phyloP scores from a whole-genome alignment of 1,140 invertebrate genomes.

The Cotesia vestalis region DNA sequence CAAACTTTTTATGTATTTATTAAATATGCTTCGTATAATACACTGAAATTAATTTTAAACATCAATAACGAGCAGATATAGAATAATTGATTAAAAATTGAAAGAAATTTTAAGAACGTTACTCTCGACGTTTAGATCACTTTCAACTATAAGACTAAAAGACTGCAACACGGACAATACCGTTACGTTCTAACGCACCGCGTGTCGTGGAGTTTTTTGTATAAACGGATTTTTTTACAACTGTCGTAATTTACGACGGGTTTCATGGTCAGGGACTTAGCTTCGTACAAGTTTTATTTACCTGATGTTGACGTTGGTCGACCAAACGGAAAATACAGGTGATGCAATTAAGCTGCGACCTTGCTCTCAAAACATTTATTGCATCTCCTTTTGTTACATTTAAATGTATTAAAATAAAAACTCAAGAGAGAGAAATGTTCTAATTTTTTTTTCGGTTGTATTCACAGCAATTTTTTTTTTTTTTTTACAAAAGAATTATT shows the following conservation, averaged over 20 bases:
- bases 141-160: neutral
- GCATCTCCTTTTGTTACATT: constrained; percentile 33
- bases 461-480: too few species aligned
- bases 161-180: constrained; percentile 37
- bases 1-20: too few species aligned
- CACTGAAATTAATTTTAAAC: too few species aligned
- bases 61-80: constrained; percentile 21
- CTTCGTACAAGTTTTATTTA: constrained; percentile 40
- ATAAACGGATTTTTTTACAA: constrained; percentile 25
- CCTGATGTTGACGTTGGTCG: neutral
- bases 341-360: constrained; percentile 58
- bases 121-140: neutral
- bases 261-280: constrained; percentile 49
- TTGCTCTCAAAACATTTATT: constrained; percentile 58
- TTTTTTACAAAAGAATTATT: too few species aligned
- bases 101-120: constrained; percentile 22
- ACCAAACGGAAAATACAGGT: constrained; percentile 48
- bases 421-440: too few species aligned
- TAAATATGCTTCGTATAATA: too few species aligned
- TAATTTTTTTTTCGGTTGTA: too few species aligned
- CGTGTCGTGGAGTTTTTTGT: constrained; percentile 47
- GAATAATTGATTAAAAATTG: constrained; percentile 6
- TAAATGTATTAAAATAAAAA: neutral
- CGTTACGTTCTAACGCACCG: constrained; percentile 48
- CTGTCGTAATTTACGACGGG: constrained; percentile 57